Evolutionary conservation across 1,140 invertebrate species (phyloP).

Genomic region (Anthonomus grandis): DNA sequence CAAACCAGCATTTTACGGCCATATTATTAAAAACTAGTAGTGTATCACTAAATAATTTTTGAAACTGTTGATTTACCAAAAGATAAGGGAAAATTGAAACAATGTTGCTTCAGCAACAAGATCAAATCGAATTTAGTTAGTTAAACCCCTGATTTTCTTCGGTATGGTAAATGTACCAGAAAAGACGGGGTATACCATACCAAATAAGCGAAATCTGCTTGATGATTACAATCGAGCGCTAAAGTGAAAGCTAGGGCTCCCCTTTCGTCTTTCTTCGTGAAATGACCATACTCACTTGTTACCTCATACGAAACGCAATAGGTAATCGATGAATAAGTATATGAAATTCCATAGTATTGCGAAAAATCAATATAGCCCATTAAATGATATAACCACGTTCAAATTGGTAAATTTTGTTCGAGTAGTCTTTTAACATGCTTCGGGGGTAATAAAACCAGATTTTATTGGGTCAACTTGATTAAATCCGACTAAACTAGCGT

Average conservation of each 20-base stretch:
- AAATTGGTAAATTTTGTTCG: no score
- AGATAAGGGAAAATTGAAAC: background rate
- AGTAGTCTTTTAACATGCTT: no score
- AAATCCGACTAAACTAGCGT: no score
- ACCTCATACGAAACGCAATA: background rate
- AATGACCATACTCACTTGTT: background rate
- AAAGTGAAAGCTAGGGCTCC: conserved; percentile 1
- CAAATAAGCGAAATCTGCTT: background rate
- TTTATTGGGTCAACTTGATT: no score
- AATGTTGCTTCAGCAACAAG: background rate
- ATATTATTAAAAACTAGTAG: background rate
- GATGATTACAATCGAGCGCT: background rate
- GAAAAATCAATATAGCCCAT: background rate
- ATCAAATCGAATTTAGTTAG: background rate
- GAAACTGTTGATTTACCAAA: background rate
- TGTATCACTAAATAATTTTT: background rate
- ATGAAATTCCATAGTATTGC: conserved; percentile 2
- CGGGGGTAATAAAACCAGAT: no score
- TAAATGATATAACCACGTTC: no score
- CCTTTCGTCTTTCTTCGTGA: conserved; percentile 1
- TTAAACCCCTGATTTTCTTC: background rate
- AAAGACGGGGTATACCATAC: background rate
- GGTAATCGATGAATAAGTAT: conserved; percentile 3
- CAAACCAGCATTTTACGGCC: background rate
- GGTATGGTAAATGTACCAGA: background rate